Base-by-base conservation (phyloP, 1,140 invertebrate genomes). In the Linepithema humile region DNA sequence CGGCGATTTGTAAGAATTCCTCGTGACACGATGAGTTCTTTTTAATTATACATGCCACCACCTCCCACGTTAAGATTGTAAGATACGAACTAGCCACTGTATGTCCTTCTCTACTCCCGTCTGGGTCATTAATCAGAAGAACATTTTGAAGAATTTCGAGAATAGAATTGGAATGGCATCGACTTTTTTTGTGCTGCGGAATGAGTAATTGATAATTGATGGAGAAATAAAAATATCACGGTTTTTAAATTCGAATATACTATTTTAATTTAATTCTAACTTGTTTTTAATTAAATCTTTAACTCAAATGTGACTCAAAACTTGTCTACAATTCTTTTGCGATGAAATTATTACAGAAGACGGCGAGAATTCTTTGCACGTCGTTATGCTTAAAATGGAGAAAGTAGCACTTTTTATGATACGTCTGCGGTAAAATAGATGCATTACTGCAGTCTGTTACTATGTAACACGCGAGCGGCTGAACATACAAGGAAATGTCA, bases 401-500 rank as follows among this genome's bases (percentile, higher is more conserved):
- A 70, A 80, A 80, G 75, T 53, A 35, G 26, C 50, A 38, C 23
- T 69, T 69, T 78, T 78, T 70, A 55, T 53, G 20, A 69, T 17
- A 10, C 1, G 23, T 40, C 17, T 4, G 12, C 23, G 48, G 32
- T 43, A 17, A n/a, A 78, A 55, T 5, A 40, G n/a, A 70, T 29
- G 35, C 38, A 23, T 55, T 53, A 43, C 45, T 20, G 62, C 62
- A 69, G 15, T 15, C 69, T 78, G 48, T 78, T 35, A n/a, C 35
- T 38, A 78, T 40, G 48, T 69, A 69, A 78, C 23, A 55, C 48
- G n/a, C 62, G 40, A 35, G n/a, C 48, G 12, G 26, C 38, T 65
- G 20, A 48, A 65, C 35, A 35, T 12, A 69, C 38, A 10, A 12
- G 38, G 35, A 80, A 80, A 80, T 69, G 64, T 80, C 57, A 60